phyloP scores from a whole-genome alignment of 2,113 vertebrate species.

The Vulpes lagopus region DNA sequence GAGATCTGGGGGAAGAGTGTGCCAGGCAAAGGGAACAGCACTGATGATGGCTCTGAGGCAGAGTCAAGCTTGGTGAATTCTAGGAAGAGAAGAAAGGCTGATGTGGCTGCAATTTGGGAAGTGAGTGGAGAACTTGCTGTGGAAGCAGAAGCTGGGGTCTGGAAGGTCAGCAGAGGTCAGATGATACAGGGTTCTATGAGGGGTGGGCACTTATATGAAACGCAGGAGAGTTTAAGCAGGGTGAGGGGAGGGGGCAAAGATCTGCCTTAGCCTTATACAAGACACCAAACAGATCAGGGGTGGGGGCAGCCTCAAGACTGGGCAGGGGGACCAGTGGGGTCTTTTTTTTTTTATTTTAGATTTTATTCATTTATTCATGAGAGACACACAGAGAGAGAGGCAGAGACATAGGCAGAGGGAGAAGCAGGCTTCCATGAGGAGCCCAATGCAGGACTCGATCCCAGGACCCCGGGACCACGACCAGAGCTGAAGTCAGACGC shows the following conservation, averaged over 20 bases:
- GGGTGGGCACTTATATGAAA: not conserved
- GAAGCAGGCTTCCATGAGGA: no score
- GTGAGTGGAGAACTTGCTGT: rapidly evolving
- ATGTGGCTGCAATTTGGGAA: not conserved
- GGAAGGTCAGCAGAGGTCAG: not conserved
- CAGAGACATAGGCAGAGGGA: no score
- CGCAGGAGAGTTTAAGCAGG: not conserved
- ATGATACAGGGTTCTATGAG: not conserved
- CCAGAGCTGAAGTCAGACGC: no score
- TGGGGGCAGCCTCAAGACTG: not conserved
- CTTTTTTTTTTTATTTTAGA: not conserved
- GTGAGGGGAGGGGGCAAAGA: no score
- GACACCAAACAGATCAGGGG: not conserved
- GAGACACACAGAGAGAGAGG: no score
- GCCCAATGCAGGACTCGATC: no score
- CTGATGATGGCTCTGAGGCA: not conserved
- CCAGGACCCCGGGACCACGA: no score
- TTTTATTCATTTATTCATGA: no score
- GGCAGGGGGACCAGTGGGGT: not conserved
- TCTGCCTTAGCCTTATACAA: not conserved
- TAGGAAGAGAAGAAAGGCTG: not conserved
- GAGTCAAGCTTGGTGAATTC: not conserved
- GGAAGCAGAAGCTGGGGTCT: not conserved
- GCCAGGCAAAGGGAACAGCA: not conserved
- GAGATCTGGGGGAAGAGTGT: not conserved